Evolutionary conservation across 2,888 invertebrate species (phyloP).

Genomic region (Entomobrya proxima): DNA sequence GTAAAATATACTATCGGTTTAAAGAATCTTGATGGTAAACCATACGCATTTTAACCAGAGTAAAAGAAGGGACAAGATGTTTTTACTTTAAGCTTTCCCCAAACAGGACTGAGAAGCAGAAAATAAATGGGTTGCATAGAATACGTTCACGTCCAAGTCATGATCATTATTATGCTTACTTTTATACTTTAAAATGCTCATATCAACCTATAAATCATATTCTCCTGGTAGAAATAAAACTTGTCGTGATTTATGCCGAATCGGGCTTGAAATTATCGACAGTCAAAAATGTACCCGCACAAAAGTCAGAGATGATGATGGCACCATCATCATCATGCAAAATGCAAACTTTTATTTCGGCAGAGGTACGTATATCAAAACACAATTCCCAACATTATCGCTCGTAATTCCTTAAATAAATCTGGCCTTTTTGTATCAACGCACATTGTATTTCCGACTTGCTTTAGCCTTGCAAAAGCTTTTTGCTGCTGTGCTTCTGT

Average conservation of each 20-base stretch:
- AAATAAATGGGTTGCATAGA: not conserved
- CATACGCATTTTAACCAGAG: conserved; percentile 12
- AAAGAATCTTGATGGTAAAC: conserved; percentile 43
- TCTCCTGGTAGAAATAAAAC: not conserved
- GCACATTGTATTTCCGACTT: too few relatives aligned
- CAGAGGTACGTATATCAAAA: too few relatives aligned
- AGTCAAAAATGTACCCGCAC: too few relatives aligned
- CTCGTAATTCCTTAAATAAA: too few relatives aligned
- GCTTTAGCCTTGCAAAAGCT: too few relatives aligned
- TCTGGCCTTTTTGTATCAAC: too few relatives aligned
- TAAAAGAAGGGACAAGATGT: not conserved
- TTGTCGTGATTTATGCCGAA: not conserved
- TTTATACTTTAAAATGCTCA: not conserved
- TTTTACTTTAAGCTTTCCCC: not conserved
- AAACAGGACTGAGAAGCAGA: too few relatives aligned
- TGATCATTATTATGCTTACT: not conserved
- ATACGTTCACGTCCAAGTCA: not conserved
- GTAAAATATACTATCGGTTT: conserved; percentile 28
- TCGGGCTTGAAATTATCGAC: not conserved
- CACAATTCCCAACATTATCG: too few relatives aligned
- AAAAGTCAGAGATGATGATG: too few relatives aligned
- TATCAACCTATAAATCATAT: not conserved
- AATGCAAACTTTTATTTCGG: too few relatives aligned
- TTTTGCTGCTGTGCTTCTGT: not conserved
- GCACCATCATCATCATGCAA: too few relatives aligned